Evolutionary conservation across 2,113 vertebrate species (phyloP), one percentile per base, ranked within the genome.

Genomic region (Pluvianellus socialis): DNA sequence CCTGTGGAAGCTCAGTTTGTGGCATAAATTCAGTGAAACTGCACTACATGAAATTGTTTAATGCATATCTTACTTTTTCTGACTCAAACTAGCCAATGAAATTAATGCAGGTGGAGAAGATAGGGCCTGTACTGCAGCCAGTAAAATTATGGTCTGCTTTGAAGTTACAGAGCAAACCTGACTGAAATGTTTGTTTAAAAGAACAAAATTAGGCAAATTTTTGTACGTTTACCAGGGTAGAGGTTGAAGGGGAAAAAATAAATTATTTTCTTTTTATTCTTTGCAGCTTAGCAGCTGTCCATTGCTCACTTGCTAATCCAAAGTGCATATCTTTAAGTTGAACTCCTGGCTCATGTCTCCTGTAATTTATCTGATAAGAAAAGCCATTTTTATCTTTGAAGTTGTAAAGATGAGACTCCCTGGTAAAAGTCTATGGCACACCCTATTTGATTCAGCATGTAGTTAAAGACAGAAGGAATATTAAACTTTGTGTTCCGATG

Each of bases 321-420:
- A 97, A 97, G 94, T 89, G 67, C 88, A 56, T 86, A 97, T 88
- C 74, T 95, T 92, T 96, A 58, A 93, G 61, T 47, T 86, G 79
- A 68, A 59, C 33, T 90, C 33, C 76, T 90, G 66, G 62, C 68
- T 95, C 73, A 72, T 96, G 93, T 95, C 90, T 90, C 79, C 91
- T 79, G 84, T 77, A 96, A 86, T 70, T 90, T 97, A 95, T 96
- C 93, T 61, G 94, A 98, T 96, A 97, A 95, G 86, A 72, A 88
- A 96, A 87, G 42, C 3, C 23, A 61, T 94, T 97, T 97, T 94
- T 91, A 97, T 86, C 87, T 96, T 82, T 73, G 26, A 71, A 89
- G 74, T 77, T 89, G 27, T 77, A 98, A 94, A 93, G 91, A 94
- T 61, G 81, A 91, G 59, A 49, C 82, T 85, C 61, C 28, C 85